These are phyloP conservation scores for Poecilobothrus nobilitatus DNA, from an alignment of 2,888 invertebrate genomes.

Conservation along the genomic window DNA sequence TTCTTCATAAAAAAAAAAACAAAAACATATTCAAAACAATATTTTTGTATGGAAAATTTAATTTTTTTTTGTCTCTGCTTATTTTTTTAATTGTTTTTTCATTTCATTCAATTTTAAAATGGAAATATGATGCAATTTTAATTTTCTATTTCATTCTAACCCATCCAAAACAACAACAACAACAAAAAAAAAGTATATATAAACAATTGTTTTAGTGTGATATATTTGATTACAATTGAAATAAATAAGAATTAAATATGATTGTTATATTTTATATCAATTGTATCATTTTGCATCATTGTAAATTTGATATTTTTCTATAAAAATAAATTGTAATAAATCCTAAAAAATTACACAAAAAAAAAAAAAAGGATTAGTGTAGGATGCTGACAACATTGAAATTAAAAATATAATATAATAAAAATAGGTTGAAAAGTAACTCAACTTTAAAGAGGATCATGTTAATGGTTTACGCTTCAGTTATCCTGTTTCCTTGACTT, in stretches of 20 bases:
- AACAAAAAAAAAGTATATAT: no score
- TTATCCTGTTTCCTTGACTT: not conserved
- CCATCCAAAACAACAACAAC: no score
- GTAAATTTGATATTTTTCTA: not conserved
- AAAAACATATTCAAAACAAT: not conserved
- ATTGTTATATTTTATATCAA: not conserved
- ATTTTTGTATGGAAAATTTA: not conserved
- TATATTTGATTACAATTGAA: not conserved
- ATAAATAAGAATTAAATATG: not conserved
- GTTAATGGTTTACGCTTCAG: constrained; percentile 1
- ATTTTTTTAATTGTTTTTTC: not conserved
- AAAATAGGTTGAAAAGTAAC: not conserved
- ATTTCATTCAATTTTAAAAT: not conserved
- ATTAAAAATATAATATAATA: no score
- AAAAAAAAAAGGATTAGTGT: not conserved
- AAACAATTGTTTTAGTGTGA: not conserved
- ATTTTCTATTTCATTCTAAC: not conserved
- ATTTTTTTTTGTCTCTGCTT: not conserved
- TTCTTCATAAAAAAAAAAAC: no score
- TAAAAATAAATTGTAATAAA: not conserved
- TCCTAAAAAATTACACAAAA: not conserved
- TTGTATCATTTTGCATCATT: not conserved
- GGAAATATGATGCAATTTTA: not conserved
- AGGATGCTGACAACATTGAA: not conserved
- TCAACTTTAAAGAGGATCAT: not conserved